Evolutionary conservation across 2,888 invertebrate species (phyloP), one percentile per base, ranked within the genome.

Genomic region (Parthenolecanium corni): DNA sequence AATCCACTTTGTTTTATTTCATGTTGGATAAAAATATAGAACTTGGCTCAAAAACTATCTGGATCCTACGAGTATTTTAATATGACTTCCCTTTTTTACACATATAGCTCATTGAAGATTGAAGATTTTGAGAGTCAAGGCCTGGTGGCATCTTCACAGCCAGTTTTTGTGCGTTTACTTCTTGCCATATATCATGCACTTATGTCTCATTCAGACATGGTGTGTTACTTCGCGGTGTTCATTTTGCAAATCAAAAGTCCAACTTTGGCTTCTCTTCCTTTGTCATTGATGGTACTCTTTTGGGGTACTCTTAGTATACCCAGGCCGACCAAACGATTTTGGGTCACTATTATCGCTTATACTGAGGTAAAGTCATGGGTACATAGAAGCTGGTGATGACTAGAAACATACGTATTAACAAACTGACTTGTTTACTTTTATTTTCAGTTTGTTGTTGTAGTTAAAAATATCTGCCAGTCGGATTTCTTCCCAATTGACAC

Each of bases 241-340:
- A 80, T 97, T 46, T 91, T 95, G 75, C 95, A 92, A 79, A 89
- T 96, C 65, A 84, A 88, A 74, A 90, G 90, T 25, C 93, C 93
- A 2, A 93, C 93, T 46, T 80, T 98, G 62, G 77, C 98, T 25
- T 93, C 96, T 0, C 80, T 97, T 58, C 93, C 95, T 0, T 76
- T 97, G 66, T 96, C 98, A 0, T 76, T 97, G 52, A 89, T 95
- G 90, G 92, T 93, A 20, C 94, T 98, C 74, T 79, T 95, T 56
- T 98, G 98, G 98, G 98, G 97, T 23, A 92, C 95, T 3, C 77
- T 98, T 14, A 90, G 92, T 1, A 86, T 96, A 71, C 97, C 98
- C 0, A 79, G 97, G 58, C 97, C 98, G 0, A 88, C 93, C 0
- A 98, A 97, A 76, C 90, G 89, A 0, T 98, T 97, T 75, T 99